Conservation (phyloP, 64 coral and sea anemone genomes). For the Stylophora pistillata region DNA sequence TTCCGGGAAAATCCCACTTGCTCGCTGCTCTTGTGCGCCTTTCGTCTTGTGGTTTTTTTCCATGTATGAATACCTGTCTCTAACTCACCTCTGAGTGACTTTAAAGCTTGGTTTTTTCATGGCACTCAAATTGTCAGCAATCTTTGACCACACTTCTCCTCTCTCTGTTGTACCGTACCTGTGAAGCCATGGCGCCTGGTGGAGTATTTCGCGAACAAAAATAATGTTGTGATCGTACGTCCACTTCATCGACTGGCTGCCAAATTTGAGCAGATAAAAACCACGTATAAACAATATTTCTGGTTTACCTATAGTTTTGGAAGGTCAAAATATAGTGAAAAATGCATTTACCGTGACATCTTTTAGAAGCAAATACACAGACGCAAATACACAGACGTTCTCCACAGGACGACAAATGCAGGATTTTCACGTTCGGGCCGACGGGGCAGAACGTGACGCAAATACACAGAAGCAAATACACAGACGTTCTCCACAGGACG, state of each 20-base stretch:
- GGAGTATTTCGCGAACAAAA: constrained; percentile 42
- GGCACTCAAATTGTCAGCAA: constrained; percentile 48
- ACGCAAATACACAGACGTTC: too few species aligned
- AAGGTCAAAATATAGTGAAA: constrained; percentile 22
- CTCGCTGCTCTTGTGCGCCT: constrained; percentile 31
- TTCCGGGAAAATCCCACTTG: constrained; percentile 51
- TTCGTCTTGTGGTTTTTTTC: constrained; percentile 48
- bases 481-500: too few species aligned
- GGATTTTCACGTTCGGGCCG: background rate
- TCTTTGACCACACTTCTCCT: constrained; percentile 48
- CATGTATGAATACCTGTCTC: constrained; percentile 27
- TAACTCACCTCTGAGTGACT: constrained; percentile 50
- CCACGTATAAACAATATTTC: constrained; percentile 20
- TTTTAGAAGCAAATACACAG: background rate
- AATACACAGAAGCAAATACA: too few species aligned
- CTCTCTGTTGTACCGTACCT: constrained; percentile 49
- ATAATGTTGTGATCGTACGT: constrained; percentile 28
- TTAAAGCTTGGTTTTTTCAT: constrained; percentile 46
- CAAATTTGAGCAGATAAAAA: constrained; percentile 34
- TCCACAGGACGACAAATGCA: too few species aligned
- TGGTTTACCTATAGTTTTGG: background rate
- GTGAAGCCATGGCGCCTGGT: constrained; percentile 35
- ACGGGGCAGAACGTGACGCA: too few species aligned
- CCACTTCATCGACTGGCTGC: constrained; percentile 44
- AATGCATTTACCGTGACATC: constrained; percentile 39